These are phyloP conservation scores for Lissocephala sabroskyi DNA, from an alignment of 2,888 invertebrate genomes.

Conservation along the genomic window DNA sequence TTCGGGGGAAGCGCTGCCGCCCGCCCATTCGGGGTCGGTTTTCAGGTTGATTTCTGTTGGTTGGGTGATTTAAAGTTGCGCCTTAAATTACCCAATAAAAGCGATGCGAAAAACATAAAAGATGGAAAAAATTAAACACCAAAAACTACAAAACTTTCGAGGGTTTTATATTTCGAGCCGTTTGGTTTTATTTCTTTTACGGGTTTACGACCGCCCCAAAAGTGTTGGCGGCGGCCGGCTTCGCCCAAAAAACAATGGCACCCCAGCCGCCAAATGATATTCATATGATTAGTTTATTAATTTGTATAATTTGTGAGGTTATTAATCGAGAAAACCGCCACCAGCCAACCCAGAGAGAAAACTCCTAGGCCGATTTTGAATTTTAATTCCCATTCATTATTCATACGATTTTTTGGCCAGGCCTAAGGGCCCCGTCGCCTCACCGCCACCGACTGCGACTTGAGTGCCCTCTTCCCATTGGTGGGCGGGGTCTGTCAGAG, in stretches of 20 bases:
- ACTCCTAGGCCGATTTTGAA: neutral
- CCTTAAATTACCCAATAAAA: neutral
- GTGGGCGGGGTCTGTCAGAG: slow-evolving; percentile 30
- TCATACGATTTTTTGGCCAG: slow-evolving; percentile 29
- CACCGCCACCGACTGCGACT: too few relatives aligned
- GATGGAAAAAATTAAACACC: neutral
- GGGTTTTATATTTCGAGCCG: slow-evolving; percentile 15
- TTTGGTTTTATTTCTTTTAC: slow-evolving; percentile 4
- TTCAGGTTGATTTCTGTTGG: too few relatives aligned
- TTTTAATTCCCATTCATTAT: slow-evolving; percentile 34
- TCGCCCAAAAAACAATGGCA: neutral
- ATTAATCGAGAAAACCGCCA: slow-evolving; percentile 4
- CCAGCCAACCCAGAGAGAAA: neutral
- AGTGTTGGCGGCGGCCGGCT: slow-evolving; percentile 27
- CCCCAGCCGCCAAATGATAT: slow-evolving; percentile 10
- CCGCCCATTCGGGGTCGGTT: too few relatives aligned
- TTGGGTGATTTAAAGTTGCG: neutral
- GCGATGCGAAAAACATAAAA: neutral
- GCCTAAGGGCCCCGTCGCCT: too few relatives aligned
- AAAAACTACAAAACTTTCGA: slow-evolving; percentile 10
- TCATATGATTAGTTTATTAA: slow-evolving; percentile 28
- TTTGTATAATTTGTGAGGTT: slow-evolving; percentile 27
- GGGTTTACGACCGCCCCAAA: slow-evolving; percentile 25
- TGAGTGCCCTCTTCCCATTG: too few relatives aligned
- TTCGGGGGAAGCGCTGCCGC: too few relatives aligned